A percentile compares a stretch with the other conserved stretches of the same genome.
Conservation (phyloP, 92 coral and sea anemone genomes). For the Epizoanthus illoricatus region DNA sequence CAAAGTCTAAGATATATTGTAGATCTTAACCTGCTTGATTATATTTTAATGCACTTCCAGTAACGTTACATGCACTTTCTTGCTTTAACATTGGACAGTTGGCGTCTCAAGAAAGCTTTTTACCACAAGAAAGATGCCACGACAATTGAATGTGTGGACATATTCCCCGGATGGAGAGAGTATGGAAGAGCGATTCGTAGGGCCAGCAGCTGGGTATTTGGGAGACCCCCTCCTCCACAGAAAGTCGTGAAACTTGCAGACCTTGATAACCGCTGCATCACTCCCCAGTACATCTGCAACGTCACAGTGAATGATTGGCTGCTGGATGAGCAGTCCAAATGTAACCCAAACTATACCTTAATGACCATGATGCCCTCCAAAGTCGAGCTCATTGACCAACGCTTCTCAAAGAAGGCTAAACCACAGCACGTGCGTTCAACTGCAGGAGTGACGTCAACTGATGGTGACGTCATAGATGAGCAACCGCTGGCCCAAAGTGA, state of each 20-base stretch:
- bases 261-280: constrained; percentile 35
- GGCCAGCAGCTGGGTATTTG: not conserved
- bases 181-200: not conserved
- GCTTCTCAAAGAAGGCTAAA: too few relatives aligned
- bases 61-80: not conserved
- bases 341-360: constrained; percentile 25
- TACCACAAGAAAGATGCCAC: constrained; percentile 53
- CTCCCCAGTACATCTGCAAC: constrained; percentile 58
- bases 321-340: not conserved
- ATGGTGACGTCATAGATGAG: too few relatives aligned
- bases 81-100: constrained; percentile 31
- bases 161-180: constrained; percentile 34
- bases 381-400: constrained; percentile 39
- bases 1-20: too few relatives aligned
- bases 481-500: too few relatives aligned
- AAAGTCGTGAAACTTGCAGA: constrained; percentile 21
- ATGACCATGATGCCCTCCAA: constrained; percentile 43
- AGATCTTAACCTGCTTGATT: too few relatives aligned
- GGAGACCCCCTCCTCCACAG: not conserved
- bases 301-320: constrained; percentile 66
- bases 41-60: too few relatives aligned
- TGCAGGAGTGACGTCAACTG: too few relatives aligned
- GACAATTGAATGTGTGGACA: constrained; percentile 44
- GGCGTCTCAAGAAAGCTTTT: constrained; percentile 64
- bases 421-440: too few relatives aligned